Evolutionary conservation across 2,797 vertebrate species (phyloP), one percentile per base, ranked within the genome.

Genomic region (Neosilurus mollespiculum): DNA sequence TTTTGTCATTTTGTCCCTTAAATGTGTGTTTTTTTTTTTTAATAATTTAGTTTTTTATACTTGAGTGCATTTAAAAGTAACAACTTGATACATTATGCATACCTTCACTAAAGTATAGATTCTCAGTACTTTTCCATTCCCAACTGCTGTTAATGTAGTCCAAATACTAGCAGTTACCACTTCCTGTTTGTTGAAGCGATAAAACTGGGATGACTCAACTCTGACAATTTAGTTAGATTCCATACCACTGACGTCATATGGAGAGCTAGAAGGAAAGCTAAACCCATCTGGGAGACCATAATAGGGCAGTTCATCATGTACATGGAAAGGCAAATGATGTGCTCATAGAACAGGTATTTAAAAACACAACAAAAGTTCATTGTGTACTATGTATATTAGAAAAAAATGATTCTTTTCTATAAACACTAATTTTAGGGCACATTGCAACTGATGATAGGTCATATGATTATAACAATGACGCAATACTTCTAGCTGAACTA

Each of bases 201-300:
- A 1, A 26, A 71, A 71, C 69, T 66, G 24, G 66, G 24, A 76
- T 71, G 54, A 71, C 51, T 71, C 24, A 51, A 51, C 24, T 78
- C n/a, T 24, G 30, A 83, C n/a, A 30, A 61, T 61, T 83, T 61
- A 30, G 53, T 30, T 53, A 65, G 61, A 78, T 78, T 78, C 61
- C 77, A 65, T 78, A 53, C 77, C 61, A 20, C 77, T 78, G 77
- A 78, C 65, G 77, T 78, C 43, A 65, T 53, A 65, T 65, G 72
- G 53, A 58, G 53, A 26, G 61, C 61, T 64, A 53, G 9, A 26
- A 12, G 61, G 43, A 65, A 51, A 53, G n/a, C 77, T 78, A 53
- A 65, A 53, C 24, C 16, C 77, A 53, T 53, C 6, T 78, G 43
- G n/a, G 15, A 53, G 77, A 53, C 77, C 43, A 78, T 78, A 78